These are phyloP conservation scores for Haemorhous mexicanus DNA, from an alignment of 2,113 vertebrate genomes.

Conservation along the genomic window DNA sequence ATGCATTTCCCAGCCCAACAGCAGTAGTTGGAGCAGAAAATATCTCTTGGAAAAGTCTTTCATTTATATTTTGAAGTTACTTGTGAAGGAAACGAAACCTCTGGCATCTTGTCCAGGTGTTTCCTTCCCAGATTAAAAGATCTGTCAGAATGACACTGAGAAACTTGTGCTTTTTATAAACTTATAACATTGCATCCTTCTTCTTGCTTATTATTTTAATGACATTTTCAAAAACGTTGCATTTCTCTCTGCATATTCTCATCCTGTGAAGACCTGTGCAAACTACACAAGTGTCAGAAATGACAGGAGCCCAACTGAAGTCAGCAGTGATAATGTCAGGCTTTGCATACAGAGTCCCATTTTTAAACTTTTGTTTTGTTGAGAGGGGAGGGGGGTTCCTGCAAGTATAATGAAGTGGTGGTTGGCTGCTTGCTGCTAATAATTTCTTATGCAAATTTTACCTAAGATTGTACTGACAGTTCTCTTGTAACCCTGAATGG, in stretches of 20 bases:
- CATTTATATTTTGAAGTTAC: background rate
- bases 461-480: background rate
- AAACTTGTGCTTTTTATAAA: background rate
- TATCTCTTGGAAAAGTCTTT: background rate
- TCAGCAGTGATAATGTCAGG: background rate
- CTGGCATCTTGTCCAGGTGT: background rate
- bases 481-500: background rate
- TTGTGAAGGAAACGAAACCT: background rate
- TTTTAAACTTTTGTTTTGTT: background rate
- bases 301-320: background rate
- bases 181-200: background rate
- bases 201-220: background rate
- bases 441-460: slow-evolving; percentile 30
- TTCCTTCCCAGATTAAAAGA: background rate
- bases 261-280: background rate
- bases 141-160: background rate
- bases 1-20: background rate
- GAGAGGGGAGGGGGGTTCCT: background rate
- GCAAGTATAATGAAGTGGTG: background rate
- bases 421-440: background rate
- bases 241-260: background rate
- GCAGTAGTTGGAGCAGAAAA: background rate
- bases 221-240: background rate
- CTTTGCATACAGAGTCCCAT: background rate
- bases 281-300: background rate